Evolutionary conservation across 2,888 invertebrate species (phyloP).

Genomic region (Acronicta alni): DNA sequence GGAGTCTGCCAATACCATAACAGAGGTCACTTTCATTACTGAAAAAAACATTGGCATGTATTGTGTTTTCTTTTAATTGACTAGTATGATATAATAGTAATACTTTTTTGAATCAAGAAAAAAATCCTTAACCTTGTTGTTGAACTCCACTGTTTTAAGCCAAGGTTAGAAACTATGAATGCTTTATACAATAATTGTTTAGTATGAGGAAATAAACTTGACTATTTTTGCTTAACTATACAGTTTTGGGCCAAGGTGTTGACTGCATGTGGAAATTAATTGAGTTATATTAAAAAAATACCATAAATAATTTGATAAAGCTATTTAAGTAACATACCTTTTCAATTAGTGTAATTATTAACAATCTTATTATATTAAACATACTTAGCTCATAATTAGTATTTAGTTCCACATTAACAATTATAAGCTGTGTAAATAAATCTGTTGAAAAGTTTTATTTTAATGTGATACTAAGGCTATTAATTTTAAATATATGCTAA

Average conservation of each 20-base stretch:
- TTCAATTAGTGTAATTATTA: not conserved
- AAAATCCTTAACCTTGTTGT: not conserved
- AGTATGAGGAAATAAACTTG: not conserved
- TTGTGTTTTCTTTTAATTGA: no score
- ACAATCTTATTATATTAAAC: not conserved
- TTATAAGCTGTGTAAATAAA: not conserved
- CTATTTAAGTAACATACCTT: not conserved
- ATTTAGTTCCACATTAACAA: not conserved
- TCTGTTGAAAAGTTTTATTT: not conserved
- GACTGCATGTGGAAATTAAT: not conserved
- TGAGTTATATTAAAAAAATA: not conserved
- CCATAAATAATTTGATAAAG: not conserved
- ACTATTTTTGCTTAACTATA: not conserved
- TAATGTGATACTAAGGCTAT: no score
- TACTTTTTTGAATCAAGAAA: not conserved
- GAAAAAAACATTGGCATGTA: no score
- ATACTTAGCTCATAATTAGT: not conserved
- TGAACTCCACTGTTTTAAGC: not conserved
- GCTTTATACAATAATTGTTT: not conserved
- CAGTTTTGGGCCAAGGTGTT: not conserved
- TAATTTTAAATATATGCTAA: no score
- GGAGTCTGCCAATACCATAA: no score
- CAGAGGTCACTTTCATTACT: no score
- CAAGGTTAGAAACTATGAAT: constrained; percentile 1
- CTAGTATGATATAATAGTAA: not conserved